Evolutionary conservation across 2,113 vertebrate genomes (phyloP).

Genomic region (Pterophyllum scalare): DNA sequence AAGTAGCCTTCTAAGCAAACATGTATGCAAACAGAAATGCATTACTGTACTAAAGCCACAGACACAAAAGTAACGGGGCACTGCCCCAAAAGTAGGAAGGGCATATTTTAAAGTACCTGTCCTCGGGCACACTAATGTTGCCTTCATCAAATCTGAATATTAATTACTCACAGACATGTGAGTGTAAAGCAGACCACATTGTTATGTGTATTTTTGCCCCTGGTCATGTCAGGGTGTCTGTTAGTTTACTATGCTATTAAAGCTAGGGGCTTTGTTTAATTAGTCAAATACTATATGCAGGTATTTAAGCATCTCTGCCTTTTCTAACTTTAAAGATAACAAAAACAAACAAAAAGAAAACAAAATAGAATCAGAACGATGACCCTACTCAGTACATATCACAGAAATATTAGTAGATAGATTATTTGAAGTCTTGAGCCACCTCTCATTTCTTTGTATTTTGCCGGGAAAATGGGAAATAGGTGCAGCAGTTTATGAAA

Average conservation of each 20-base stretch:
- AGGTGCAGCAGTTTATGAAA: no score
- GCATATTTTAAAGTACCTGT: slow-evolving; percentile 37
- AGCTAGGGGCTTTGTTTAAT: slow-evolving; percentile 44
- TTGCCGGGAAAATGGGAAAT: no score
- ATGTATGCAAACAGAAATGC: slow-evolving; percentile 26
- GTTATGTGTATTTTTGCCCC: slow-evolving; percentile 22
- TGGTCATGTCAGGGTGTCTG: slow-evolving; percentile 20
- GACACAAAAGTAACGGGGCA: slow-evolving; percentile 26
- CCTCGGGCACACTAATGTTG: slow-evolving; percentile 27
- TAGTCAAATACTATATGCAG: neutral
- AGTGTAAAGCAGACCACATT: neutral
- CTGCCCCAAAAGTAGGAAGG: slow-evolving; percentile 27
- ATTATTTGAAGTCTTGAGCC: no score
- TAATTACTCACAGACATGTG: slow-evolving; percentile 37
- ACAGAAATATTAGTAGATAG: no score
- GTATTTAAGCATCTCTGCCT: neutral
- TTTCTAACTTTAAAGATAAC: neutral
- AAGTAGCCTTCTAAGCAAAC: neutral
- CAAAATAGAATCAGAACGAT: neutral
- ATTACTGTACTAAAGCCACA: slow-evolving; percentile 28
- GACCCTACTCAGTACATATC: no score
- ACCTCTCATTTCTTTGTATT: no score
- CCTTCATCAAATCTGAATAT: slow-evolving; percentile 18
- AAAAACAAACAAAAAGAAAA: neutral
- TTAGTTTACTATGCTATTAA: slow-evolving; percentile 47